A percentile compares a stretch with the other conserved stretches of the same genome.
Conservation (phyloP, 2,113 vertebrate genomes). For the Apodemus speciosus region DNA sequence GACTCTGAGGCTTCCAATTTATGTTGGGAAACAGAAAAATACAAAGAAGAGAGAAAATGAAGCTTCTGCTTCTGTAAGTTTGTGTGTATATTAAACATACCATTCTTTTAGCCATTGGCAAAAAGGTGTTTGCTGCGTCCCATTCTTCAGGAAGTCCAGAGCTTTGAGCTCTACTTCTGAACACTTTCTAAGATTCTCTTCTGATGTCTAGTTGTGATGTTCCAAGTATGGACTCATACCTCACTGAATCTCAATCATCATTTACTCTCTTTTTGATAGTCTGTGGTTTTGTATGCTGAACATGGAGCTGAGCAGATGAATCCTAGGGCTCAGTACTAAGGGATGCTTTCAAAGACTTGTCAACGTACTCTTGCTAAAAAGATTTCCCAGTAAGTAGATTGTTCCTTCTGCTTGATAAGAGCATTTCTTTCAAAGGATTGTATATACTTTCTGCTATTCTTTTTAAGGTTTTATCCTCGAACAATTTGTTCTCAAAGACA, state of each 20-base stretch:
- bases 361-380: neutral
- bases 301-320: neutral
- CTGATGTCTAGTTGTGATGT: neutral
- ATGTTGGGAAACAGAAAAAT: neutral
- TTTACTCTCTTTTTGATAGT: neutral
- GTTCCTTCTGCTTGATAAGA: neutral
- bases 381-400: neutral
- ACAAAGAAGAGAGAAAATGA: constrained; percentile 35
- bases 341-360: neutral
- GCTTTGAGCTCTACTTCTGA: neutral
- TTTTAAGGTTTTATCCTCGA: neutral
- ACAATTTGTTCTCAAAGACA: neutral
- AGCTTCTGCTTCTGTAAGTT: neutral
- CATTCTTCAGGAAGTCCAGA: neutral
- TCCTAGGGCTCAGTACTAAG: neutral
- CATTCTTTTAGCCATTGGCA: neutral
- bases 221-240: neutral
- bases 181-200: neutral
- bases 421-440: neutral
- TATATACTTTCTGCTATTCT: neutral
- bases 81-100: neutral
- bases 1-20: neutral
- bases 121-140: neutral
- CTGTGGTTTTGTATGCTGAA: neutral
- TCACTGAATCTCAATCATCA: neutral